A percentile compares a stretch with the other conserved stretches of the same genome.
phyloP scores from a whole-genome alignment of 2,888 invertebrate species.

The Apamea crenata region DNA sequence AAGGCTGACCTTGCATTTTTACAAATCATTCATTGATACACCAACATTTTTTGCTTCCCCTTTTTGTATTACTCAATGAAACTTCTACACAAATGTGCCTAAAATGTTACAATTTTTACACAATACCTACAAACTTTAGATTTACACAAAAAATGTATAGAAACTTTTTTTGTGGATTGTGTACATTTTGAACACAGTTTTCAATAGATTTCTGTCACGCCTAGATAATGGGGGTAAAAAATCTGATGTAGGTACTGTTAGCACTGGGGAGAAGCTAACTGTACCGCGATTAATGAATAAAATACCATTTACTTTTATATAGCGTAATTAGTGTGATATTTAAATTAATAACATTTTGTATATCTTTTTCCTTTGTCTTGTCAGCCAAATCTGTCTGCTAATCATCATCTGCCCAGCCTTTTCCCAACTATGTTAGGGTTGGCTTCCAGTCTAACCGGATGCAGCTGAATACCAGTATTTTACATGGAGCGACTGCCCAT shows the following conservation, averaged over 20 bases:
- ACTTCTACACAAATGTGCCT: slow-evolving; percentile 15
- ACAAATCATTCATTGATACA: slow-evolving; percentile 22
- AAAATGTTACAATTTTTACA: slow-evolving; percentile 21
- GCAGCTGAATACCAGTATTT: too few relatives aligned
- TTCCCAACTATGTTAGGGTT: too few relatives aligned
- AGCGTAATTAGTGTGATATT: not conserved
- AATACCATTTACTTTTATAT: not conserved
- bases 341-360: not conserved
- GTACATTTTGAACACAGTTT: slow-evolving; percentile 24
- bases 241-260: not conserved
- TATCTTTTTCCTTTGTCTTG: not conserved
- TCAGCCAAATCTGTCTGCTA: not conserved
- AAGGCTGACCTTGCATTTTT: not conserved
- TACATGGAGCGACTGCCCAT: too few relatives aligned
- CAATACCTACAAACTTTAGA: slow-evolving; percentile 19
- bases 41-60: slow-evolving; percentile 19
- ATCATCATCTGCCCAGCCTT: too few relatives aligned
- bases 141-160: slow-evolving; percentile 29
- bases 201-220: slow-evolving; percentile 12
- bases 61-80: slow-evolving; percentile 50
- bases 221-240: slow-evolving; percentile 9
- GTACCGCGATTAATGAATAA: not conserved
- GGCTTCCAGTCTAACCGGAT: too few relatives aligned
- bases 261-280: not conserved
- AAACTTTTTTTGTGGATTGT: slow-evolving; percentile 34